Conservation (phyloP, 2,113 vertebrate genomes). For the Aegotheles bennettii region DNA sequence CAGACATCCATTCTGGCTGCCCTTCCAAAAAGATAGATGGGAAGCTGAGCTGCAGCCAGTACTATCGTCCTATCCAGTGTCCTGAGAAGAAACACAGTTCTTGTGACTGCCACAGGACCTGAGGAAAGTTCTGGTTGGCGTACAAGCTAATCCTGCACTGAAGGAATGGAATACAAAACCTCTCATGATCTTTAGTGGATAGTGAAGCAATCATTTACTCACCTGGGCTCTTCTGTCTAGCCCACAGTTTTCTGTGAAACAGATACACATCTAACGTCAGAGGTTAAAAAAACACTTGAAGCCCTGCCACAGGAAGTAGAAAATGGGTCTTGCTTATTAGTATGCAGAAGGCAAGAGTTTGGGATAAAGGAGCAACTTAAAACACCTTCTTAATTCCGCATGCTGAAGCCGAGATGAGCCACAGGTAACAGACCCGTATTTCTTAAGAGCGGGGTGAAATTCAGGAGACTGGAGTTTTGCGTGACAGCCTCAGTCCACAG, state of each 20-base stretch:
- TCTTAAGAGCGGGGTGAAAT: neutral
- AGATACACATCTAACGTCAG: neutral
- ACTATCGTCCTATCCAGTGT: fast-evolving
- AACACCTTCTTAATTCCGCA: neutral
- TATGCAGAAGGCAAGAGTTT: neutral
- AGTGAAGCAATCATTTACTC: neutral
- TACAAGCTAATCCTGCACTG: neutral
- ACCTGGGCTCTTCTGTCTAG: neutral
- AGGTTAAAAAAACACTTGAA: neutral
- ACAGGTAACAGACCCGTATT: neutral
- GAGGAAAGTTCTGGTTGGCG: neutral
- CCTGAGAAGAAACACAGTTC: neutral
- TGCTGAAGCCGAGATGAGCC: neutral
- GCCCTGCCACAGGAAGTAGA: neutral
- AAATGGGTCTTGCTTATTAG: neutral
- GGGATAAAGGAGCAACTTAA: neutral
- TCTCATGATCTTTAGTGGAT: neutral
- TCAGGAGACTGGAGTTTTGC: neutral
- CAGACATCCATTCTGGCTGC: neutral
- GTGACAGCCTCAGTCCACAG: neutral
- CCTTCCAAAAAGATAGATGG: neutral
- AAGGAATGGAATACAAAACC: neutral
- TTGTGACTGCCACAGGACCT: neutral
- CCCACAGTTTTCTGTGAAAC: neutral
- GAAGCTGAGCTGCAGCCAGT: neutral